Conservation (phyloP, 2,888 invertebrate species). For the Torymus texanus region DNA sequence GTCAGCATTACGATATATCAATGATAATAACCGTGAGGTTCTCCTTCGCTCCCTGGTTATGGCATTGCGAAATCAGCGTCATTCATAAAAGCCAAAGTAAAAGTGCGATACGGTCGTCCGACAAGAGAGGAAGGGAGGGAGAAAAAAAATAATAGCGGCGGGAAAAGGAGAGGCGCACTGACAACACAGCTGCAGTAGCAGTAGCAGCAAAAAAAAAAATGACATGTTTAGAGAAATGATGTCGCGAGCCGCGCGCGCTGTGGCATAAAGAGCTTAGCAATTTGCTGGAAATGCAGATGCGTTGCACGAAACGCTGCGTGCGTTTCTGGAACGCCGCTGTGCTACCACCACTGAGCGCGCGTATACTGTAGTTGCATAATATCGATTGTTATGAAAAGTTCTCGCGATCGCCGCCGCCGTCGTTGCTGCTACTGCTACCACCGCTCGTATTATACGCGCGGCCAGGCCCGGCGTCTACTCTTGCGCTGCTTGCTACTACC, state of each 20-base stretch:
- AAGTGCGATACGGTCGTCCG: conserved; percentile 3
- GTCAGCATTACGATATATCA: no score
- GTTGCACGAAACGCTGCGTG: conserved; percentile 59
- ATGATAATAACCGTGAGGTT: no score
- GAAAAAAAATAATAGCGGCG: no score
- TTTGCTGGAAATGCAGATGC: conserved; percentile 55
- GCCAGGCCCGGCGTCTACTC: conserved; percentile 20
- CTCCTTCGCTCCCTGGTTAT: no score
- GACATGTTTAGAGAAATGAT: conserved; percentile 52
- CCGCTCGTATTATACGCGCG: conserved; percentile 8
- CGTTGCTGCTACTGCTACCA: not conserved
- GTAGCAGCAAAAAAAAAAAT: conserved; percentile 37
- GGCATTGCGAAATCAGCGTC: no score
- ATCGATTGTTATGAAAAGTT: conserved; percentile 69
- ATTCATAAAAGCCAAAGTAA: conserved; percentile 2
- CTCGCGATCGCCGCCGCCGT: conserved; percentile 58
- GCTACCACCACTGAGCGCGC: conserved; percentile 1
- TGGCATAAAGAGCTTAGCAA: conserved; percentile 45
- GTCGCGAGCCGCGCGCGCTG: conserved; percentile 16
- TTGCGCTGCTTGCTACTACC: not conserved
- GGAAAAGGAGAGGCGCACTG: no score
- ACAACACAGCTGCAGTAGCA: no score
- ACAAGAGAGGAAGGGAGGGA: no score
- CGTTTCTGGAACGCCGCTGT: conserved; percentile 60
- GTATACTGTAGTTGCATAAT: conserved; percentile 63